Evolutionary conservation across 2,888 invertebrate species (phyloP).

Genomic region (Polia nebulosa): DNA sequence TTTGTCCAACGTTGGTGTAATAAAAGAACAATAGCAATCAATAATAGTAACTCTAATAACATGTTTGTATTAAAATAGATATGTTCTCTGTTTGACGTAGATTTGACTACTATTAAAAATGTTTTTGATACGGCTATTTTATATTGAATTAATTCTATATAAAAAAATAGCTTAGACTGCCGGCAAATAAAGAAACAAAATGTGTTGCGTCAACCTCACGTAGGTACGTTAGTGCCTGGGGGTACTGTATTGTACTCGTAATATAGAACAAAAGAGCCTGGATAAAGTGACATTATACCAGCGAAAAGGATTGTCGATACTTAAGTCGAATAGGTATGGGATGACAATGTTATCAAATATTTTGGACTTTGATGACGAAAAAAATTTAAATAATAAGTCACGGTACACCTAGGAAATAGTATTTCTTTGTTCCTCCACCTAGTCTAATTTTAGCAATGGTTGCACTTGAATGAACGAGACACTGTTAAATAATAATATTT

Average conservation of each 20-base stretch:
- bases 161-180: background rate
- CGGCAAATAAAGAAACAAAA: background rate
- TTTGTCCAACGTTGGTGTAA: conserved; percentile 53
- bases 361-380: no score
- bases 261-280: background rate
- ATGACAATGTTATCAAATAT: no score
- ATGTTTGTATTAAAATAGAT: conserved; percentile 6
- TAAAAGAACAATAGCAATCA: conserved; percentile 34
- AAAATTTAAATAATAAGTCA: no score
- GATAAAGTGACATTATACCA: background rate
- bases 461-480: no score
- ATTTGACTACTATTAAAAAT: background rate
- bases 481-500: no score
- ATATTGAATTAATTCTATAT: conserved; percentile 18
- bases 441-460: no score
- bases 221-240: no score
- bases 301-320: no score
- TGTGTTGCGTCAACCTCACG: background rate
- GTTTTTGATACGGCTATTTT: conserved; percentile 22
- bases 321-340: no score
- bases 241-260: no score
- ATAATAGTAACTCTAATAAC: conserved; percentile 28
- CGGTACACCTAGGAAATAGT: no score
- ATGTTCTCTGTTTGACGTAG: background rate
- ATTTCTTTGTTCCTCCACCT: no score